Conservation (phyloP, 2,797 vertebrate species). For the Poecilia velifera region DNA sequence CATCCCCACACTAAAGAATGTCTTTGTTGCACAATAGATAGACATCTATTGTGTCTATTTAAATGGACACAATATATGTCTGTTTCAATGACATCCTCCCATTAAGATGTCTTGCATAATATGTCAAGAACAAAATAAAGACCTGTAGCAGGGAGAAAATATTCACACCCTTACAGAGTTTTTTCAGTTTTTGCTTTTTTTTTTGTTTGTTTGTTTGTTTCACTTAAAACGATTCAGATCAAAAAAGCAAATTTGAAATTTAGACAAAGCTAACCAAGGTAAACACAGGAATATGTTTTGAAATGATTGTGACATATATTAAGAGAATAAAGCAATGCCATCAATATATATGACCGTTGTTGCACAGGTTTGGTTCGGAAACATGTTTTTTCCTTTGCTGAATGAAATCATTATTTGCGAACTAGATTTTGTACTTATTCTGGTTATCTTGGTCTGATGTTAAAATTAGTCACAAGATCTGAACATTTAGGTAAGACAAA, state of each 20-base stretch:
- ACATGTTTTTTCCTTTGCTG: not conserved
- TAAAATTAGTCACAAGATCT: not conserved
- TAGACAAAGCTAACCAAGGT: not conserved
- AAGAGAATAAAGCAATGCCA: not conserved
- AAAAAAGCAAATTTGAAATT: not conserved
- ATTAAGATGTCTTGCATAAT: not conserved
- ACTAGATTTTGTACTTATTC: not conserved
- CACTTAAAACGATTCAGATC: not conserved
- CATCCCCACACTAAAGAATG: not conserved
- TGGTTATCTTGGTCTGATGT: not conserved
- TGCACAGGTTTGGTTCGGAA: not conserved
- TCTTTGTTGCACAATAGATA: too few species aligned
- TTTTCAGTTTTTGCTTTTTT: not conserved
- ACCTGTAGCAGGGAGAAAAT: not conserved
- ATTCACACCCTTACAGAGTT: not conserved
- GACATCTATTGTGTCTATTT: not conserved
- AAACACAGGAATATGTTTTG: too few species aligned
- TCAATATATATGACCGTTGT: not conserved
- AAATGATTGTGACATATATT: not conserved
- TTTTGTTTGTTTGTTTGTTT: not conserved
- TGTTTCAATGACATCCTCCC: not conserved
- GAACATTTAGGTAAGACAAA: not conserved
- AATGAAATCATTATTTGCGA: not conserved
- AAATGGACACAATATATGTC: not conserved
- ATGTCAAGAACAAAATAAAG: not conserved